Percentiles rank a stretch among this genome's conserved stretches.
phyloP scores from a whole-genome alignment of 2,888 invertebrate genomes.

The Luffia ferchaultella region DNA sequence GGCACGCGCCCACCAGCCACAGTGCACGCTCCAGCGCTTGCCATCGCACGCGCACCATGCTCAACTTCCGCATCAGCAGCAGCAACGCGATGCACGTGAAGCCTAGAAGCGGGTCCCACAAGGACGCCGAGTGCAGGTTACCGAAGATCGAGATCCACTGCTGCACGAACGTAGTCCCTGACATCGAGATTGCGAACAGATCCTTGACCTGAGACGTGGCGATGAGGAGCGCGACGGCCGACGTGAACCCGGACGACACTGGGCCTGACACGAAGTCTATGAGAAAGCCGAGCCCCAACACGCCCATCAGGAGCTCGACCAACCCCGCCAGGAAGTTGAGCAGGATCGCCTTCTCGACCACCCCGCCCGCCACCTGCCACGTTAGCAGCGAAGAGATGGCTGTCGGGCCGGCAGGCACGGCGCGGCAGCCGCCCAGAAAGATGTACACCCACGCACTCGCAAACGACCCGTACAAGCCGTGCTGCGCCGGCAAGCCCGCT shows the following conservation, averaged over 20 bases:
- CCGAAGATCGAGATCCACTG: slow-evolving; percentile 78
- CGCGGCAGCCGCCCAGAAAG: slow-evolving; percentile 90
- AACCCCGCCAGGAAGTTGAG: slow-evolving; percentile 78
- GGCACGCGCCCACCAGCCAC: slow-evolving; percentile 81
- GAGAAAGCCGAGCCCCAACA: slow-evolving; percentile 83
- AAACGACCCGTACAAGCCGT: slow-evolving; percentile 94
- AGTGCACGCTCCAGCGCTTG: slow-evolving; percentile 68
- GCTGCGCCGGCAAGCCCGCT: slow-evolving; percentile 82
- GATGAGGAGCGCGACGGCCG: slow-evolving; percentile 89
- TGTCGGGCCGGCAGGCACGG: slow-evolving; percentile 92
- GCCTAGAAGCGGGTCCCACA: slow-evolving; percentile 81
- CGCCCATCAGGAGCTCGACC: slow-evolving; percentile 81
- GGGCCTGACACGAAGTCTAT: slow-evolving; percentile 92
- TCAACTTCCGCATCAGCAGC: slow-evolving; percentile 75
- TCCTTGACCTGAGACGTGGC: slow-evolving; percentile 90
- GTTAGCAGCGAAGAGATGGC: slow-evolving; percentile 91
- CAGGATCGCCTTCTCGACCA: slow-evolving; percentile 75
- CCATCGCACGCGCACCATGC: slow-evolving; percentile 63
- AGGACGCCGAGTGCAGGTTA: slow-evolving; percentile 70
- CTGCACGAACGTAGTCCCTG: slow-evolving; percentile 79
- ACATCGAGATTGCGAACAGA: slow-evolving; percentile 75
- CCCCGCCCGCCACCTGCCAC: slow-evolving; percentile 76
- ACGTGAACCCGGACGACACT: slow-evolving; percentile 89
- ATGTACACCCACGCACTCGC: slow-evolving; percentile 91
- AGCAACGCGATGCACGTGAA: slow-evolving; percentile 77